Evolutionary conservation across 2,797 vertebrate species (phyloP).

Genomic region (Paramormyrops hopkinsi): DNA sequence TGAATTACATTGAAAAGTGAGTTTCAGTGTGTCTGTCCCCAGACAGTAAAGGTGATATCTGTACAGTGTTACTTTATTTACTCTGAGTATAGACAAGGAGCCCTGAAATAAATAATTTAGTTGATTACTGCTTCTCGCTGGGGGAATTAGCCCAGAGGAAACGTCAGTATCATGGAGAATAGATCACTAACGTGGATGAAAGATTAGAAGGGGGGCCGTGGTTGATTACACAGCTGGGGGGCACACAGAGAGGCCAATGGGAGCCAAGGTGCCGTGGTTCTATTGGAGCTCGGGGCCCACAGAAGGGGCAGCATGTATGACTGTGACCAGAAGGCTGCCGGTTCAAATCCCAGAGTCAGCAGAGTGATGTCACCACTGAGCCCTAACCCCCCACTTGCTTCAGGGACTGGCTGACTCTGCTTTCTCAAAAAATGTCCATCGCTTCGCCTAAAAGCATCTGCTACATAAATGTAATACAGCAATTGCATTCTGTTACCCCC

Average conservation of each 20-base stretch:
- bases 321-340: background rate
- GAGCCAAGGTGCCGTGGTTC: background rate
- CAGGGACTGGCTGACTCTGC: background rate
- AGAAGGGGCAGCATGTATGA: background rate
- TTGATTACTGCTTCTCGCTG: slow-evolving; percentile 29
- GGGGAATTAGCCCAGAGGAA: slow-evolving; percentile 33
- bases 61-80: slow-evolving; percentile 33
- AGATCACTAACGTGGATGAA: slow-evolving; percentile 23
- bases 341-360: background rate
- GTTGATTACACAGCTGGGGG: background rate
- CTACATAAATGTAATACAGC: background rate
- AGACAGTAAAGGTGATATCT: slow-evolving; percentile 33
- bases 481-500: background rate
- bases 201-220: slow-evolving; percentile 23
- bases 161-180: slow-evolving; percentile 29
- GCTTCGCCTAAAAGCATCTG: background rate
- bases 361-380: background rate
- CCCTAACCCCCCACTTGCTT: background rate
- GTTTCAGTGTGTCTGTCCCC: slow-evolving; percentile 17
- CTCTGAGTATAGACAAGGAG: slow-evolving; percentile 31
- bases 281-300: background rate
- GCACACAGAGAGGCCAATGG: background rate
- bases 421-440: background rate
- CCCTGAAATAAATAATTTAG: slow-evolving; percentile 34
- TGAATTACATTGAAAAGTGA: slow-evolving; percentile 27